A percentile compares a stretch with the other conserved stretches of the same genome.
Evolutionary conservation across 2,113 vertebrate species (phyloP).

Genomic region (Grus americana): DNA sequence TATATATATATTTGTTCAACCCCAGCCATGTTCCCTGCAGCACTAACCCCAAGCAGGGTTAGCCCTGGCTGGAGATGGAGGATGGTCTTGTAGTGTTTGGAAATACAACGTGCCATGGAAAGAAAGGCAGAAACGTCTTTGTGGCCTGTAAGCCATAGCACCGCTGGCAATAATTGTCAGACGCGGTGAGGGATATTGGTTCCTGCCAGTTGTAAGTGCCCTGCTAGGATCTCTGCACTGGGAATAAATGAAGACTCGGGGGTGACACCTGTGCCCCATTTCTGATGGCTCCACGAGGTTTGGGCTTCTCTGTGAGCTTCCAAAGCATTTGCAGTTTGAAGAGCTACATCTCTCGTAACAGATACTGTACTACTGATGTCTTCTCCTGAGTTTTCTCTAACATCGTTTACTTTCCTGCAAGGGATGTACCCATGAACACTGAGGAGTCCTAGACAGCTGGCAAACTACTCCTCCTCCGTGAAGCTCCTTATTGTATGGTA

Average conservation of each 20-base stretch:
- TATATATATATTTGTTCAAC: not conserved
- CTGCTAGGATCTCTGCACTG: not conserved
- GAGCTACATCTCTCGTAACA: not conserved
- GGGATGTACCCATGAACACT: not conserved
- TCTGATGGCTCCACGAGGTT: not conserved
- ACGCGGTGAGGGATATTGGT: fast-evolving
- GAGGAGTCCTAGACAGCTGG: not conserved
- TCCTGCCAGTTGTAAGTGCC: not conserved
- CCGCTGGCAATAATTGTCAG: not conserved
- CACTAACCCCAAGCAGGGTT: not conserved
- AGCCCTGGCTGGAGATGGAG: not conserved
- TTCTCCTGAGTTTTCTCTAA: not conserved
- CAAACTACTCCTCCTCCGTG: not conserved
- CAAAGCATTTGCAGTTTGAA: not conserved
- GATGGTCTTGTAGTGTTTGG: not conserved
- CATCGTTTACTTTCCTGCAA: not conserved
- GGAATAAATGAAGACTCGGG: not conserved
- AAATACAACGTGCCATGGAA: not conserved
- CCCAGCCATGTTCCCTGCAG: not conserved
- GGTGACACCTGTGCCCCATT: not conserved
- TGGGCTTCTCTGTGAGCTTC: not conserved
- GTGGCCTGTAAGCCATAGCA: not conserved
- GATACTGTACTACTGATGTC: not conserved
- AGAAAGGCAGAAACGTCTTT: not conserved
- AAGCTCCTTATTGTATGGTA: not conserved